phyloP scores from a whole-genome alignment of 2,797 vertebrate genomes.

The Pelobates cultripes region DNA sequence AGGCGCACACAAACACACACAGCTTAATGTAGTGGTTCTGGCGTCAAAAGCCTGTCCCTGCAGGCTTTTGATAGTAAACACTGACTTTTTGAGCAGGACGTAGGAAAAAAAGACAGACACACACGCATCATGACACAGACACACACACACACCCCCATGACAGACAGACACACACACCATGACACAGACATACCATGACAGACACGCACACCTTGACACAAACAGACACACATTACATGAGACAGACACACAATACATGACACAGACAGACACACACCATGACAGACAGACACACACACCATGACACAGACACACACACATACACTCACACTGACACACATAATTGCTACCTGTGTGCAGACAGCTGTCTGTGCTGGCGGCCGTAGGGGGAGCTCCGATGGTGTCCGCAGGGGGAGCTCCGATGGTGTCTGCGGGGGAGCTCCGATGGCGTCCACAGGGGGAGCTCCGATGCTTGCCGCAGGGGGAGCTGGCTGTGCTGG shows the following conservation, averaged over 20 bases:
- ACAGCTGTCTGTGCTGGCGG: no score
- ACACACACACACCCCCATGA: not conserved
- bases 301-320: not conserved
- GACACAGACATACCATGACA: not conserved
- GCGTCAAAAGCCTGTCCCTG: no score
- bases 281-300: not conserved
- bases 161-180: not conserved
- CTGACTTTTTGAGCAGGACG: no score
- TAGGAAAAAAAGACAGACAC: no score
- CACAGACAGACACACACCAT: not conserved
- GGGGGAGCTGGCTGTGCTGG: no score
- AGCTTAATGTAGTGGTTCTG: not conserved
- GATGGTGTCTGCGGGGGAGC: no score
- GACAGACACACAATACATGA: not conserved
- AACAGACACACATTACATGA: not conserved
- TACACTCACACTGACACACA: not conserved
- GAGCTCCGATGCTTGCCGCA: no score
- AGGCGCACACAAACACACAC: not conserved
- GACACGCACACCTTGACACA: not conserved
- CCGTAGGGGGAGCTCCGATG: no score
- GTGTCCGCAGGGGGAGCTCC: no score
- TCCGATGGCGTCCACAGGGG: no score
- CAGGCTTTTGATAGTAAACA: no score
- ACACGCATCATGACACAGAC: not conserved
- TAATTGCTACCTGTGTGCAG: not conserved